Conservation (phyloP, 1,140 invertebrate genomes). For the Physella acuta region DNA sequence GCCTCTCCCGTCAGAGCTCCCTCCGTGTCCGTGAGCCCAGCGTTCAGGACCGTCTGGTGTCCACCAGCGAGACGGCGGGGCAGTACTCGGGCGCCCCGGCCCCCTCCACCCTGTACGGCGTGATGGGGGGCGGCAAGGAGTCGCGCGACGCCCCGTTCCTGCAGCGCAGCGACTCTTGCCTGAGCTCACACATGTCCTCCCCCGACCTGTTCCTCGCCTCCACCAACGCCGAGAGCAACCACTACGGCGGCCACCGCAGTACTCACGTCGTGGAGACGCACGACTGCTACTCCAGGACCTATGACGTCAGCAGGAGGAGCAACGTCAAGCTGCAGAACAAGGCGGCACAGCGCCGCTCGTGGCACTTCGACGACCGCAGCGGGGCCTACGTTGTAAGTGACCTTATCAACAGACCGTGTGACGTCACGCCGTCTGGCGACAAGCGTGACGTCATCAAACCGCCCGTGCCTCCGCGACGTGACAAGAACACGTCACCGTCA, state of each 20-base stretch:
- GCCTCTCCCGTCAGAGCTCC: constrained; percentile 18
- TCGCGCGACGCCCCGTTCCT: background rate
- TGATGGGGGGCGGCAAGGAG: background rate
- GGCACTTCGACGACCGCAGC: constrained; percentile 11
- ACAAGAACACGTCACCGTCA: constrained; percentile 2
- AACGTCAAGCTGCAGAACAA: background rate
- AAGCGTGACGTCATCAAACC: background rate
- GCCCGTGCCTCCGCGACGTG: background rate
- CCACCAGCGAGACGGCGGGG: background rate
- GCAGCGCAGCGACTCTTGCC: constrained; percentile 10
- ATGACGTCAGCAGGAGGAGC: background rate
- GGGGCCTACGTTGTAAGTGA: constrained; percentile 5
- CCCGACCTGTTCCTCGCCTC: constrained; percentile 1
- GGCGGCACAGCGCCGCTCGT: constrained; percentile 6
- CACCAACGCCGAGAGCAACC: background rate
- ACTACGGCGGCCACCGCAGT: background rate
- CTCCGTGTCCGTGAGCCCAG: background rate
- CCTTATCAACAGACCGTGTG: background rate
- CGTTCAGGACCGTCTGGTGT: constrained; percentile 18
- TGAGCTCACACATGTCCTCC: constrained; percentile 11
- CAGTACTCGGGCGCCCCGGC: background rate
- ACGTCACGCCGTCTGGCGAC: background rate
- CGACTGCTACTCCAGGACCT: background rate
- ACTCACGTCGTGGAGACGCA: constrained; percentile 1
- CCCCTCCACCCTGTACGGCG: background rate